Base-by-base conservation (phyloP, 1,140 invertebrate species). In the Bombyx mandarina region DNA sequence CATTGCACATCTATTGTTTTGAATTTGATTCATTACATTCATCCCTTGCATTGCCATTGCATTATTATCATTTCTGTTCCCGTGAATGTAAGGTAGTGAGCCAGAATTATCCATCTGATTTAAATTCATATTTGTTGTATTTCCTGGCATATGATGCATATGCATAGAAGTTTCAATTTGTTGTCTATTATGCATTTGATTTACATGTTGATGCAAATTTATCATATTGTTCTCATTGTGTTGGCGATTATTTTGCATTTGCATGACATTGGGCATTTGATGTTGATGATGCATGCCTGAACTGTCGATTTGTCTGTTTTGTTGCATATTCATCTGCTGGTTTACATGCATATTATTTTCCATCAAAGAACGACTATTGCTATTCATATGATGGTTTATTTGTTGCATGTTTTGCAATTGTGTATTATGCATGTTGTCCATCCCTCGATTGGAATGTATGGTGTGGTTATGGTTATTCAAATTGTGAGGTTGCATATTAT, bases 121-220 rank as follows among this genome's bases (percentile, higher is more conserved):
- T 43, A 82, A 62, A 66, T 70, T 76, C 63, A 84, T 79, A 61
- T 71, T 80, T n/a, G 71, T 51, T 47, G 69, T 71, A 62, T 73
- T 84, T 49, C 69, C 78, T 8, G 76, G 63, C 76, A 86, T 79
- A 63, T 87, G 84, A 67, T 87, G 86, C 76, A 88, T 84, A 59
- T 86, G 82, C 70, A 85, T 81, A 61, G 58, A 75, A 18, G 78
- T 88, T 54, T 86, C 82, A 58, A 88, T 75, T 46, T 85, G 82
- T 66, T 85, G 85, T 65, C 82, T 74, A 59, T 79, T 86, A 54
- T 86, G 82, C 70, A 86, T 79, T 73, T 86, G 82, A 59, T 79
- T 84, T 3, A 79, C 69, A 71, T 86, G 81, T 69, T 79, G 82
- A 63, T 88, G 82, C 70, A 88, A 79, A 43, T 71, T 69, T 71